Base-by-base conservation (phyloP, 2,113 vertebrate genomes). In the Chascanopsetta lugubris region DNA sequence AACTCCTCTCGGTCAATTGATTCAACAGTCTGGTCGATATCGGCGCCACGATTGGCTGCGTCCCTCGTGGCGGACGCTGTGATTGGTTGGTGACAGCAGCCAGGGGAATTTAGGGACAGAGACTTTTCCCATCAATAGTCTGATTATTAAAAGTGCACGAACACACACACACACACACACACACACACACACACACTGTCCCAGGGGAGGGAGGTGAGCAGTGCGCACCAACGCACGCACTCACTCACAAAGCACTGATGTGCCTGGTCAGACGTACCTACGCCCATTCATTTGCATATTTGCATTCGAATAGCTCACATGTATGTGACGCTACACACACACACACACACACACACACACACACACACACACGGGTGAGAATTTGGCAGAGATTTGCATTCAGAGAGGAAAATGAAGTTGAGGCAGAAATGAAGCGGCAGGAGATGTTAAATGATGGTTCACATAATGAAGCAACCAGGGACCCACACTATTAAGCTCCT, bases 81-180 rank as follows among this genome's bases (percentile, higher is more conserved):
- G 74, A 83, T 77, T 73, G 34, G 72, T 46, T 38, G 10, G 34
- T 38, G 18, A 49, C 25, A 12, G 58, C 73, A 46, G 61, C 45
- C 60, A 13, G 61, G 40, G 49, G 43, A 32, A 29, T 49, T 17
- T 10, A 17, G 62, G 69, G 69, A 73, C 67, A 84, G 47, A 53
- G 50, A 77, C 68, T 50, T 59, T 61, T 42, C 53, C 82, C 60
- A 54, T 73, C 77, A 64, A 74, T 72, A 29, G 55, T 82, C 69
- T 64, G 58, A 71, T 69, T 80, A 82, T 61, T 69, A 80, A 82
- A 90, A 80, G 85, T 86, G 81, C 74, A 69, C n/a, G n/a, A n/a
- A 58, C 69, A 75, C 65, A 85, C 24, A 83, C 48, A 15, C 27
- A 53, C 38, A 40, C 36, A 40, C 36, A 40, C 10, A 42, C 11